Conservation (phyloP, 2,113 vertebrate genomes). For the Synchiropus splendidus region DNA sequence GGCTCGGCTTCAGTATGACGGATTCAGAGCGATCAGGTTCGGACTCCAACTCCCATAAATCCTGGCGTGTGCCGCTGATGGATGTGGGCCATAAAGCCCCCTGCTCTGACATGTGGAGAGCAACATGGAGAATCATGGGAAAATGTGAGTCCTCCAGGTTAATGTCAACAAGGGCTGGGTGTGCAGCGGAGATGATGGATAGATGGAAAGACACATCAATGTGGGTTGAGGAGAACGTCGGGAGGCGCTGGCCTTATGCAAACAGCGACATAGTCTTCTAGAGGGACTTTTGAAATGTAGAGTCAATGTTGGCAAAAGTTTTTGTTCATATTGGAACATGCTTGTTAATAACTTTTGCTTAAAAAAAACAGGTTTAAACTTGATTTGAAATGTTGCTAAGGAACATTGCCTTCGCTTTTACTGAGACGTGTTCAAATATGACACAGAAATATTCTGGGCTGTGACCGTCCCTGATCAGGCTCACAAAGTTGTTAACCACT, state of each 20-base stretch:
- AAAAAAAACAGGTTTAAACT: too few relatives aligned
- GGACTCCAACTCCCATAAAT: conserved; percentile 66
- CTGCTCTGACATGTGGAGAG: conserved; percentile 51
- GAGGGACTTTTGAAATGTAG: too few relatives aligned
- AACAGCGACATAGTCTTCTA: too few relatives aligned
- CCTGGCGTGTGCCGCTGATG: conserved; percentile 58
- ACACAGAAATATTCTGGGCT: too few relatives aligned
- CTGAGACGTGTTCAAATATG: too few relatives aligned
- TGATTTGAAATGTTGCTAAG: too few relatives aligned
- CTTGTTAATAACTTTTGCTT: too few relatives aligned
- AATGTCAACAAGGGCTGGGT: conserved; percentile 58
- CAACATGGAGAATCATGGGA: conserved; percentile 55
- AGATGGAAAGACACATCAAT: conserved; percentile 23
- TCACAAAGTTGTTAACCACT: too few relatives aligned
- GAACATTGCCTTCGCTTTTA: too few relatives aligned
- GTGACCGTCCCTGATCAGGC: too few relatives aligned
- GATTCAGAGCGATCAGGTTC: conserved; percentile 56
- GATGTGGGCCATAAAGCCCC: conserved; percentile 60
- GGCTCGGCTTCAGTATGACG: conserved; percentile 56
- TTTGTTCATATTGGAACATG: too few relatives aligned
- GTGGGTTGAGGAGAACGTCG: conserved; percentile 32
- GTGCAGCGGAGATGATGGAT: conserved; percentile 51
- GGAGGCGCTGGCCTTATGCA: conserved; percentile 6
- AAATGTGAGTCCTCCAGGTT: conserved; percentile 62
- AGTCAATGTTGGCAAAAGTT: too few relatives aligned